Conservation (phyloP, 1,140 invertebrate species). For the Penaeus indicus region DNA sequence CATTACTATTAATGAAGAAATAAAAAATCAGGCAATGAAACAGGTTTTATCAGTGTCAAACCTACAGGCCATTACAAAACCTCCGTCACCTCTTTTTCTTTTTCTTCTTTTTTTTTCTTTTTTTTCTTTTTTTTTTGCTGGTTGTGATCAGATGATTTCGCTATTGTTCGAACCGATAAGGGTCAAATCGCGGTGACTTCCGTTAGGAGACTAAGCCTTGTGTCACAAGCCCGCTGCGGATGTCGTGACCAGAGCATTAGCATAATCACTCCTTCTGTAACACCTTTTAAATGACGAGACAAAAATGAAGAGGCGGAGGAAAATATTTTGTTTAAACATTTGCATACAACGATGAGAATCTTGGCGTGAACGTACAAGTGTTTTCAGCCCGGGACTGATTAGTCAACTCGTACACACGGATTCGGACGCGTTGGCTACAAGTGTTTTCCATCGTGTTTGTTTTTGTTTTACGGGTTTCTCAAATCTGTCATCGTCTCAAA, state of each 20-base stretch:
- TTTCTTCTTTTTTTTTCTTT: too few species aligned
- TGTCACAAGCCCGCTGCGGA: background rate
- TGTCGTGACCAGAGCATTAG: conserved; percentile 52
- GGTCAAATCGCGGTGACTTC: background rate
- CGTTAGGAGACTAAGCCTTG: background rate
- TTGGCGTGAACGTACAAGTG: conserved; percentile 29
- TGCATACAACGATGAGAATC: conserved; percentile 53
- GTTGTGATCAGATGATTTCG: too few species aligned
- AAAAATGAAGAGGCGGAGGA: conserved; percentile 53
- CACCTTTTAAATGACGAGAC: conserved; percentile 59
- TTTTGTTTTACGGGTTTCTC: conserved; percentile 1
- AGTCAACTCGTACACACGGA: conserved; percentile 23
- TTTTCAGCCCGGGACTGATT: conserved; percentile 52
- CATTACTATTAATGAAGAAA: background rate
- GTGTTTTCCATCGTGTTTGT: background rate
- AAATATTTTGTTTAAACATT: conserved; percentile 63
- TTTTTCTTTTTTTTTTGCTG: too few species aligned
- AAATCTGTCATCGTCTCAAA: background rate
- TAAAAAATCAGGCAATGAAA: background rate
- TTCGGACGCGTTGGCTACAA: background rate
- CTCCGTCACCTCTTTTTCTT: too few species aligned
- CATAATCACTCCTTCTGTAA: conserved; percentile 59
- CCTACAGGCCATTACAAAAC: too few species aligned
- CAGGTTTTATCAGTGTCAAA: too few species aligned
- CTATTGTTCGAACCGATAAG: background rate